phyloP scores from a whole-genome alignment of 1,140 invertebrate genomes.

The Coenobita brevimanus region DNA sequence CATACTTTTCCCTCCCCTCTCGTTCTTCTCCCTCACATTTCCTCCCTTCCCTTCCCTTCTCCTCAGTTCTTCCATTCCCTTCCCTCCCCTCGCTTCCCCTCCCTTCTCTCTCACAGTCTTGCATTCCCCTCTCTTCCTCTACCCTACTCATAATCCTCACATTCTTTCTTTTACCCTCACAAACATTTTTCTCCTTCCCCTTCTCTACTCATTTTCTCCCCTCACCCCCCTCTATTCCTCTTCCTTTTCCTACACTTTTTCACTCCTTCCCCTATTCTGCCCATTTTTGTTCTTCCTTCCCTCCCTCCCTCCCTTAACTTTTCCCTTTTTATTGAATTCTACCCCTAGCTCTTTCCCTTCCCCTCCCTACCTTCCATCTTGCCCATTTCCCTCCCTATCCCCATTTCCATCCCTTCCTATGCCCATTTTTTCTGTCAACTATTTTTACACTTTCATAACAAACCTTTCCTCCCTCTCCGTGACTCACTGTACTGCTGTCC shows the following conservation, averaged over 20 bases:
- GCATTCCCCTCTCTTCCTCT: constrained; percentile 11
- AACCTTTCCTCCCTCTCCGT: too few species aligned
- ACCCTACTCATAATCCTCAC: neutral
- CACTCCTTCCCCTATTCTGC: constrained; percentile 13
- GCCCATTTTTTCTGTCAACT: too few species aligned
- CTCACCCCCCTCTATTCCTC: neutral
- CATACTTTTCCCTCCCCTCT: neutral
- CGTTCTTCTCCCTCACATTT: neutral
- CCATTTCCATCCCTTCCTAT: too few species aligned
- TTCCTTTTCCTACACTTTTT: neutral
- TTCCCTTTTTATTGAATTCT: too few species aligned
- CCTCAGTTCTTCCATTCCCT: neutral
- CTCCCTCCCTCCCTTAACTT: neutral
- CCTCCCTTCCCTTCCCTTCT: too few species aligned
- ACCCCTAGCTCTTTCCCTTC: too few species aligned
- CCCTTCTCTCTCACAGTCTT: neutral
- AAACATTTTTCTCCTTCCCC: neutral
- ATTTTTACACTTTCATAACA: too few species aligned
- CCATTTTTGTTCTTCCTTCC: neutral
- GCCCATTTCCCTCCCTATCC: neutral
- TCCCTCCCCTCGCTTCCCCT: neutral
- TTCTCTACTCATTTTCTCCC: neutral
- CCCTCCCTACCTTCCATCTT: too few species aligned
- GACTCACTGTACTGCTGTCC: too few species aligned
- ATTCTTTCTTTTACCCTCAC: neutral